Evolutionary conservation across 1,140 invertebrate genomes (phyloP), one percentile per base, ranked within the genome.

Genomic region (Phortica variegata): DNA sequence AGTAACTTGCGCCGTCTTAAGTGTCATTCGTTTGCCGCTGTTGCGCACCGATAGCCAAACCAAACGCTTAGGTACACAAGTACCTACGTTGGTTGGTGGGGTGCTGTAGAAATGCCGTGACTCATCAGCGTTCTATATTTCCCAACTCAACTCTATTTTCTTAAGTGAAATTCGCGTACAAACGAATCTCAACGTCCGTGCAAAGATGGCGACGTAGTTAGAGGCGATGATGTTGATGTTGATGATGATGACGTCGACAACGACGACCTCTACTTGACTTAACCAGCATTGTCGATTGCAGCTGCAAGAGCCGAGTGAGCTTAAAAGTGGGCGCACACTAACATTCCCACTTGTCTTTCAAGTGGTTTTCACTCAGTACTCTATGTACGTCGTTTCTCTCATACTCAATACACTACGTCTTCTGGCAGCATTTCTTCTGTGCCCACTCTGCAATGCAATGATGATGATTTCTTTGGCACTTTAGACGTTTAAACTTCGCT

Each of bases 201-300:
- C n/a, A n/a, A 49, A 41, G 36, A 45, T 37, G 42, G 53, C 55
- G 44, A 34, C 43, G 50, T 19, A 51, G 33, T 31, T 37, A n/a
- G n/a, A n/a, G n/a, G n/a, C n/a, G n/a, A n/a, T n/a, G n/a, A n/a
- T n/a, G n/a, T n/a, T n/a, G n/a, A n/a, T n/a, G 13, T 44, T 6
- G n/a, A 20, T 33, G 31, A n/a, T n/a, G n/a, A n/a, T n/a, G n/a
- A n/a, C 47, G 45, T 47, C 26, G 15, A 19, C n/a, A 61, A 54
- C 61, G 60, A 70, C 66, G 66, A 71, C 66, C 66, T 71, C 71
- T 60, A 71, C 66, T 71, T 71, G 66, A 71, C 66, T 71, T 71
- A 71, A 71, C 66, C 66, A 71, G 66, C 66, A 71, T 71, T 71
- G 66, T 71, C 66, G 66, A 71, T 71, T 63, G 62, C 60, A 66